Evolutionary conservation across 2,797 vertebrate species (phyloP), one percentile per base, ranked within the genome.

Genomic region (Neosilurus mollespiculum): DNA sequence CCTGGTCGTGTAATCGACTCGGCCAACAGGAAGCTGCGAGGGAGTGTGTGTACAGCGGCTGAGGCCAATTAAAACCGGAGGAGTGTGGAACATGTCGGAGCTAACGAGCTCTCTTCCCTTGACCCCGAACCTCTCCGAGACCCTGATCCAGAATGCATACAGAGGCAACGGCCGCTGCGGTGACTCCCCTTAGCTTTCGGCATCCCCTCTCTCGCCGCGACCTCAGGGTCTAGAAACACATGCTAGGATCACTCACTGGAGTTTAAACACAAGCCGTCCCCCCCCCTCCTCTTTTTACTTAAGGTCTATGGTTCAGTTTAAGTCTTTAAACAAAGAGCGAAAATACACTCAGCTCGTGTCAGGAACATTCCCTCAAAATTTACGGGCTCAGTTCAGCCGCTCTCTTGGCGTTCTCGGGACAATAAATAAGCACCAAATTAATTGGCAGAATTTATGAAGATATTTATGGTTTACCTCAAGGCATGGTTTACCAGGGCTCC

Each of bases 41-140:
- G 89, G 85, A 83, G 86, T 78, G 83, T 79, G 81, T 67, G 79
- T 79, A 87, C 53, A 51, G 43, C 64, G 20, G 89, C 79, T 88
- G 91, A 89, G 88, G 91, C 34, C 84, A 81, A 88, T 88, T 85
- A 88, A 88, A 89, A 86, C 79, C 84, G 88, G 53, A 84, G 86
- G 83, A 91, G 88, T 83, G 56, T 5, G 67, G 87, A 92, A 88
- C 89, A 88, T 7, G 86, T 89, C 65, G 86, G 80, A 89, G 91
- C 92, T 95, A 94, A 94, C 89, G 62, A 94, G 93, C 91, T 92
- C 90, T 92, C 91, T 90, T 93, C 88, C 9, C 86, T 93, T 91
- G 93, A 93, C 94, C 92, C 71, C 88, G 94, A 88, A 93, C 93
- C 94, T 91, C 87, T 83, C 84, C 24, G 89, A 91, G 92, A 94